Evolutionary conservation across 2,888 invertebrate genomes (phyloP).

Genomic region (Agrochola litura): DNA sequence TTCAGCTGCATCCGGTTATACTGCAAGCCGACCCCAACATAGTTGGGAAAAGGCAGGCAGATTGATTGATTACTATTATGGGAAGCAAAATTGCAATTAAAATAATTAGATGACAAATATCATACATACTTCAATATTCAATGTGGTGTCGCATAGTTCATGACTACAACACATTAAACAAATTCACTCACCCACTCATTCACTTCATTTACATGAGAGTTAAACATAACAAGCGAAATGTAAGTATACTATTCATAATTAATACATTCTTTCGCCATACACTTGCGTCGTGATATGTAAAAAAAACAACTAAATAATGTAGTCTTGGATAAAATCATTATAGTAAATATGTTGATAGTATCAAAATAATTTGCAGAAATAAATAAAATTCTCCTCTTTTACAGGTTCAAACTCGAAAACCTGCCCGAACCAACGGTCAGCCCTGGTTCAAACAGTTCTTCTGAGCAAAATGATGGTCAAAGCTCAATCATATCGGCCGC

Average conservation of each 20-base stretch:
- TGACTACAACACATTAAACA: not conserved
- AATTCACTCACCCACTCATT: not conserved
- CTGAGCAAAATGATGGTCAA: constrained; percentile 86
- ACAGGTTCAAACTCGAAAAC: constrained; percentile 85
- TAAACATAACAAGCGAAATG: not conserved
- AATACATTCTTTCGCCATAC: not conserved
- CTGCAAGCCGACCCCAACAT: too few species aligned
- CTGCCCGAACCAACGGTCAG: constrained; percentile 85
- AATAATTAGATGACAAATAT: not conserved
- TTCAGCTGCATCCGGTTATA: too few species aligned
- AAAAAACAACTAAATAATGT: not conserved
- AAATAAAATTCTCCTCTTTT: not conserved
- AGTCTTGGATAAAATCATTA: not conserved
- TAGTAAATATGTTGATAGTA: not conserved
- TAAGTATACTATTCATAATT: not conserved
- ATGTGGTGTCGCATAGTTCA: not conserved
- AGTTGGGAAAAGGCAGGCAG: too few species aligned
- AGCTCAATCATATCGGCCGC: constrained; percentile 85
- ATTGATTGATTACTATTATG: not conserved
- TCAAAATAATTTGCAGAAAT: not conserved
- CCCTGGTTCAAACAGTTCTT: constrained; percentile 88
- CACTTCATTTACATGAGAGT: not conserved
- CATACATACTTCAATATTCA: not conserved
- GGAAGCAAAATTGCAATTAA: not conserved
- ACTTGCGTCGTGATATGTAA: not conserved